Percentiles rank a stretch among this genome's conserved stretches.
These are phyloP conservation scores for Rhyacichthys aspro DNA, from an alignment of 2,797 vertebrate species.

Conservation along the genomic window DNA sequence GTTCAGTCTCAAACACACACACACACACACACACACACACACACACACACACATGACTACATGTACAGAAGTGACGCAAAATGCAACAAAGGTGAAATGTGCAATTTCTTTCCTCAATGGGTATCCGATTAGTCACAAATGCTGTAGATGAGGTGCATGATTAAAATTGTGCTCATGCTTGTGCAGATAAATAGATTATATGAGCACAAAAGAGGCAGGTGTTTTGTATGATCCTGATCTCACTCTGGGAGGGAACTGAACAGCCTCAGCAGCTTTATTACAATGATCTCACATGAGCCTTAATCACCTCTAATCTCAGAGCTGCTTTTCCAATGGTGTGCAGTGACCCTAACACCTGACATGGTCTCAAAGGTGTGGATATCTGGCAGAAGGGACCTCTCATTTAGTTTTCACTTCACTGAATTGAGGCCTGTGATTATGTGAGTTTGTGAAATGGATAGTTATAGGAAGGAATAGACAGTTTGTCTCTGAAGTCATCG, in stretches of 20 bases:
- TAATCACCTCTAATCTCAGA: constrained; percentile 56
- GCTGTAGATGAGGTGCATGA: constrained; percentile 43
- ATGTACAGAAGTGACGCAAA: constrained; percentile 25
- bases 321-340: constrained; percentile 17
- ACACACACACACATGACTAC: constrained; percentile 22
- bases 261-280: constrained; percentile 43
- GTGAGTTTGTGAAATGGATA: constrained; percentile 33
- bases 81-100: constrained; percentile 32
- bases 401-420: constrained; percentile 55
- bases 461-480: constrained; percentile 50
- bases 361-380: constrained; percentile 4
- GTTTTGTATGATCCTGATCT: constrained; percentile 48
- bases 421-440: constrained; percentile 36
- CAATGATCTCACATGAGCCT: constrained; percentile 46
- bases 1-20: constrained; percentile 41
- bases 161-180: constrained; percentile 27
- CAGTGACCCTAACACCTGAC: constrained; percentile 18
- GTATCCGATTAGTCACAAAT: constrained; percentile 37
- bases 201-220: constrained; percentile 62
- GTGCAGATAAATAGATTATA: constrained; percentile 39
- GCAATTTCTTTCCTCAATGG: constrained; percentile 14
- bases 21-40: too few relatives aligned
- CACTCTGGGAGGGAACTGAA: constrained; percentile 24
- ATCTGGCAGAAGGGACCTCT: constrained; percentile 55
- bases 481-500: constrained; percentile 66